phyloP scores from a whole-genome alignment of 1,140 invertebrate species.

The Liolophura sinensis region DNA sequence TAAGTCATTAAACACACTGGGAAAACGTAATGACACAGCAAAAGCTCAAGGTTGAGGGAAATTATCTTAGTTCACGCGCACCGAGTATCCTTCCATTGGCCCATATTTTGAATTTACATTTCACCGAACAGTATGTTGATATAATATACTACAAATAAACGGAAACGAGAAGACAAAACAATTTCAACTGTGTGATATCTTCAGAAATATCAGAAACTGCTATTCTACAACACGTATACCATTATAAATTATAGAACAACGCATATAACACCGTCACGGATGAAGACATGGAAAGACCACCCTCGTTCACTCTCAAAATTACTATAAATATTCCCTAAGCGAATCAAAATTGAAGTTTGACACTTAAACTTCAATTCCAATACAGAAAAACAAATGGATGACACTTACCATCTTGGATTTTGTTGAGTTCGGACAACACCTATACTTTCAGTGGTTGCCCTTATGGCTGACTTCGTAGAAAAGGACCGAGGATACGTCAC shows the following conservation, averaged over 20 bases:
- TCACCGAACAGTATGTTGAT: too few species aligned
- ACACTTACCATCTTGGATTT: constrained; percentile 20
- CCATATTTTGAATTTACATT: too few species aligned
- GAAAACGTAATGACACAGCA: too few species aligned
- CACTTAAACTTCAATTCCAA: neutral
- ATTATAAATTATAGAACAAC: neutral
- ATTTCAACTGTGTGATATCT: too few species aligned
- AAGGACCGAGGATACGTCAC: constrained; percentile 12
- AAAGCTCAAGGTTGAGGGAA: too few species aligned
- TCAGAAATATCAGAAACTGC: neutral
- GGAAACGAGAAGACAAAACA: too few species aligned
- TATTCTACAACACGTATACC: neutral
- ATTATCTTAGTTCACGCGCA: too few species aligned
- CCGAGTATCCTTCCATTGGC: too few species aligned
- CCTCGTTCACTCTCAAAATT: constrained; percentile 6
- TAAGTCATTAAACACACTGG: too few species aligned
- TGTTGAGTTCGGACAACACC: constrained; percentile 19
- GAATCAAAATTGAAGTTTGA: neutral
- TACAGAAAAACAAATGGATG: constrained; percentile 8
- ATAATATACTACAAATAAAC: too few species aligned
- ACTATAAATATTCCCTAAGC: constrained; percentile 8
- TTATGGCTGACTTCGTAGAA: constrained; percentile 22
- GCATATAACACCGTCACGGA: neutral
- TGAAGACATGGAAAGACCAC: constrained; percentile 9
- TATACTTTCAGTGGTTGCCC: constrained; percentile 13